Evolutionary conservation across 2,888 invertebrate genomes (phyloP).

Genomic region (Sarcophaga caerulescens): DNA sequence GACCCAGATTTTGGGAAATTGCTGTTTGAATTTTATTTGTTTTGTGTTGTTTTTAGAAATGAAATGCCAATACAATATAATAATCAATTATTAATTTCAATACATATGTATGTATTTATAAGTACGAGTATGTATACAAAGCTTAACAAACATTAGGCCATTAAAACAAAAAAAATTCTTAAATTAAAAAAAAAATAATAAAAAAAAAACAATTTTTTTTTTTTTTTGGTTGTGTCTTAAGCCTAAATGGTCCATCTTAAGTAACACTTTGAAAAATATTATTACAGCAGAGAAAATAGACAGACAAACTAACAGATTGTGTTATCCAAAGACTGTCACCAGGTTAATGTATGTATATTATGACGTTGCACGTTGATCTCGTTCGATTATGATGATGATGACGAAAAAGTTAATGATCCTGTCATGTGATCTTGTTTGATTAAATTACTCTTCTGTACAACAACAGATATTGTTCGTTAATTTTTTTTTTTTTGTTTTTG

Average conservation of each 20-base stretch:
- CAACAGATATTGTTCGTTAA: neutral
- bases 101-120: neutral
- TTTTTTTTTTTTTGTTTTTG: neutral
- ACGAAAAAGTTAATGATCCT: conserved; percentile 28
- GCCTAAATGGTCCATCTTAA: conserved; percentile 43
- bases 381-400: neutral
- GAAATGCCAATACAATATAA: conserved; percentile 23
- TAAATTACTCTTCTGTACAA: conserved; percentile 34
- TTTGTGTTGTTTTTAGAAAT: conserved; percentile 15
- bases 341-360: neutral
- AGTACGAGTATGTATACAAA: too few species aligned
- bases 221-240: neutral
- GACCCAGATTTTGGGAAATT: conserved; percentile 30
- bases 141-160: too few species aligned
- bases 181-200: conserved; percentile 1
- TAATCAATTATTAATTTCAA: conserved; percentile 32
- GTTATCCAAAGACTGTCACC: neutral
- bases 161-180: conserved; percentile 4
- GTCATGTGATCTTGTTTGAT: conserved; percentile 62
- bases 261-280: conserved; percentile 35
- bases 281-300: neutral
- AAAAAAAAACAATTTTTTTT: conserved; percentile 6
- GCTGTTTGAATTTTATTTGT: conserved; percentile 6
- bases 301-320: neutral
- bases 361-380: conserved; percentile 6